Conservation (phyloP, 2,888 invertebrate species). For the Cheilosia pagana region DNA sequence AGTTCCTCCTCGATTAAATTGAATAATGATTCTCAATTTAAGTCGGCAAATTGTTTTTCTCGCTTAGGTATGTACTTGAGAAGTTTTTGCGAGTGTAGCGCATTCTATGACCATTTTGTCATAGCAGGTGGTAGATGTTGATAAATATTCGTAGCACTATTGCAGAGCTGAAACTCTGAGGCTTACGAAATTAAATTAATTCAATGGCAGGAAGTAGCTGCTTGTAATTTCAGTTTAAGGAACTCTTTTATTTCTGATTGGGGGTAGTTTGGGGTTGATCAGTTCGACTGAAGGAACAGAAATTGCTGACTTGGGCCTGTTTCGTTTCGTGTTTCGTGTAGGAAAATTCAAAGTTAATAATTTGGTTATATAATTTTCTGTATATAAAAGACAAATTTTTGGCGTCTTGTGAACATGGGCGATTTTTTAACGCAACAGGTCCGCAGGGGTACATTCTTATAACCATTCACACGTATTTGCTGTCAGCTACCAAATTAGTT, state of each 20-base stretch:
- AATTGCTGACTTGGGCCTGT: not conserved
- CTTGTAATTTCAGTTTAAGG: not conserved
- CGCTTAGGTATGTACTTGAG: not conserved
- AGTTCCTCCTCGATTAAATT: slow-evolving; percentile 52
- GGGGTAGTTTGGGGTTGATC: not conserved
- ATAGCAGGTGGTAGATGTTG: slow-evolving; percentile 24
- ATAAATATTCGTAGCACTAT: slow-evolving; percentile 4
- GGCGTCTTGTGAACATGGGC: no score
- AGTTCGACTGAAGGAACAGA: not conserved
- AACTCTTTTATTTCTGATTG: not conserved
- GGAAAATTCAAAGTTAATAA: no score
- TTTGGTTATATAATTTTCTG: no score
- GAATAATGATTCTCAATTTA: slow-evolving; percentile 53
- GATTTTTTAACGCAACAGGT: no score
- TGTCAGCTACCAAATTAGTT: no score
- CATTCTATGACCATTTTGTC: slow-evolving; percentile 6
- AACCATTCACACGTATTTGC: no score
- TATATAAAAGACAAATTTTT: no score
- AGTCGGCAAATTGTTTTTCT: slow-evolving; percentile 30
- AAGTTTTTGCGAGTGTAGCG: slow-evolving; percentile 5
- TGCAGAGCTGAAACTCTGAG: slow-evolving; percentile 10
- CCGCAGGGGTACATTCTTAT: no score
- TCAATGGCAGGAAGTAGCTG: not conserved
- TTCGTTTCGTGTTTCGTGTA: no score
- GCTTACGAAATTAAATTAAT: not conserved